Conservation (phyloP, 2,888 invertebrate species). For the Volucella zonaria region DNA sequence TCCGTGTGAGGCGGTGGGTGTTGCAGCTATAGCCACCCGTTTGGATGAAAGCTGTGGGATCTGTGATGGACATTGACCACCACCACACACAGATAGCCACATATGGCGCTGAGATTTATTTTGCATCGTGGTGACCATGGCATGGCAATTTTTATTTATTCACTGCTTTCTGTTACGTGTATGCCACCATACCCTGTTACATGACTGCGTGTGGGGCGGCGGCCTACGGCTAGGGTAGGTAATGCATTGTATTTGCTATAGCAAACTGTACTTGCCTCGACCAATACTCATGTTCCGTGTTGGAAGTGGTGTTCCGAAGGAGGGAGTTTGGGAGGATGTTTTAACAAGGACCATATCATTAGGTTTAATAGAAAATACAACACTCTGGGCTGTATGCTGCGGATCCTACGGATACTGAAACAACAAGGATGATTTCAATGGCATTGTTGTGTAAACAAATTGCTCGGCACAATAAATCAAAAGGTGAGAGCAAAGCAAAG, state of each 20-base stretch:
- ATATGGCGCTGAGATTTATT: conserved; percentile 65
- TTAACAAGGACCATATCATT: not conserved
- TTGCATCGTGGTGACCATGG: conserved; percentile 27
- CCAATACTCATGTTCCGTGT: no score
- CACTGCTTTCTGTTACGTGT: conserved; percentile 41
- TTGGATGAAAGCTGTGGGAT: conserved; percentile 3
- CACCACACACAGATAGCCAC: conserved; percentile 29
- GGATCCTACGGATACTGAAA: not conserved
- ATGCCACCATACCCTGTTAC: conserved; percentile 18
- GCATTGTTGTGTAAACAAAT: conserved; percentile 69
- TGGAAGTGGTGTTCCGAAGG: no score
- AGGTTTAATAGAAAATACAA: not conserved
- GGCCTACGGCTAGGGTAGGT: not conserved
- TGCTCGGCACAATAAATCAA: conserved; percentile 67
- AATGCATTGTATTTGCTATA: conserved; percentile 3
- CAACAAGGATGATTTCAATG: conserved; percentile 50
- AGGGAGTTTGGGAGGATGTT: no score
- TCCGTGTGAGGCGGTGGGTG: not conserved
- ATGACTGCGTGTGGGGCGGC: not conserved
- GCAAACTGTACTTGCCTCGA: no score
- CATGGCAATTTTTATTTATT: conserved; percentile 51
- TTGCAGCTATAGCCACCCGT: not conserved
- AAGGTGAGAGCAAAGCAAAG: conserved; percentile 50
- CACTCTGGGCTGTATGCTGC: not conserved
- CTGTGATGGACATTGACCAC: not conserved